These are phyloP conservation scores for Capra hircus DNA, from an alignment of 2,113 vertebrate species.

Conservation along the genomic window DNA sequence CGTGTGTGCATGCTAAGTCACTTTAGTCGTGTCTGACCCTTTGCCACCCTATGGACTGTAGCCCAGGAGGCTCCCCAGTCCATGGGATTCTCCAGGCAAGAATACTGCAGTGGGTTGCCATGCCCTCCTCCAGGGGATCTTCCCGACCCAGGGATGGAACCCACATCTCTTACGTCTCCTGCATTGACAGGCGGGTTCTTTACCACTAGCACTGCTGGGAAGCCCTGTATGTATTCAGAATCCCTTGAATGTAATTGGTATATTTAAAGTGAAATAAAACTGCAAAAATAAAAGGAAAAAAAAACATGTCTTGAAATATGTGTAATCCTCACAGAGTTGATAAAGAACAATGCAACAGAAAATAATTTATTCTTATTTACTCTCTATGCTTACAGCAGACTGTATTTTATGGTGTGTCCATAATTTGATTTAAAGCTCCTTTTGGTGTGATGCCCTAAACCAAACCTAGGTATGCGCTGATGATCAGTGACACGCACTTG, in stretches of 20 bases:
- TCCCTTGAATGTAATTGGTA: not conserved
- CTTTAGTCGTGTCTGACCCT: not conserved
- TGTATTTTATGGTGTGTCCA: not conserved
- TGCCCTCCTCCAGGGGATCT: not conserved
- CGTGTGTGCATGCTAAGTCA: not conserved
- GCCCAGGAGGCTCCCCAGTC: not conserved
- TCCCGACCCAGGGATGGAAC: not conserved
- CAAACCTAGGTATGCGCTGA: not conserved
- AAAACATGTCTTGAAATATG: not conserved
- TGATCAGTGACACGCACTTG: not conserved
- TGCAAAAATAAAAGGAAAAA: not conserved
- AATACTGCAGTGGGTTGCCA: not conserved
- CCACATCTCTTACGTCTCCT: not conserved
- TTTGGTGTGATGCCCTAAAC: not conserved
- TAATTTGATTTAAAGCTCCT: not conserved
- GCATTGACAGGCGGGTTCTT: not conserved
- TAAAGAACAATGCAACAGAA: not conserved
- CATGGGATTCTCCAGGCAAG: not conserved
- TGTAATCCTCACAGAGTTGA: not conserved
- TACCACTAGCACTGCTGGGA: not conserved
- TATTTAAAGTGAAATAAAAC: conserved; percentile 2
- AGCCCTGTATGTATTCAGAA: not conserved
- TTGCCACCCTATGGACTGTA: not conserved
- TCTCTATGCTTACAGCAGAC: not conserved
- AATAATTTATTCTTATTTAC: not conserved